These are phyloP conservation scores for Oligia fasciuncula DNA, from an alignment of 2,888 invertebrate species.

Conservation along the genomic window DNA sequence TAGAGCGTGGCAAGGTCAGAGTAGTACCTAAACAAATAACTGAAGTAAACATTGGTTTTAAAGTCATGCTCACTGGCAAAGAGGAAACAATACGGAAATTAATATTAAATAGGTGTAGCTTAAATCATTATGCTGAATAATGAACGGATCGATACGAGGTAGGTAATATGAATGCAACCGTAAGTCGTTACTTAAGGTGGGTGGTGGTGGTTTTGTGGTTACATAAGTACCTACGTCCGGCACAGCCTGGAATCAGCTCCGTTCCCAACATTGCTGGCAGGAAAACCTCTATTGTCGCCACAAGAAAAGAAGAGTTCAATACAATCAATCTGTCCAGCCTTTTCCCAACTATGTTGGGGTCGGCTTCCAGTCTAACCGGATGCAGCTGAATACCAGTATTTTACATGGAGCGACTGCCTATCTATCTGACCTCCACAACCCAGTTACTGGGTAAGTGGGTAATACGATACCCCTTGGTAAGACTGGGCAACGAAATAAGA, in stretches of 20 bases:
- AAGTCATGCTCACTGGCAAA: slow-evolving; percentile 16
- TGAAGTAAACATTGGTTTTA: slow-evolving; percentile 23
- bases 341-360: not conserved
- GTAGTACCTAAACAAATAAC: slow-evolving; percentile 21
- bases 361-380: no score
- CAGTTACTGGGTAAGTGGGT: no score
- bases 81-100: slow-evolving; percentile 7
- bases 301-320: not conserved
- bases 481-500: not conserved
- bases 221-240: not conserved
- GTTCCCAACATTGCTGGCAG: not conserved
- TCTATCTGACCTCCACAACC: no score
- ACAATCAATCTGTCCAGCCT: not conserved
- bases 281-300: not conserved
- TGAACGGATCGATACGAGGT: not conserved
- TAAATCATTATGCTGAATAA: not conserved
- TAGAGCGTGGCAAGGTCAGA: slow-evolving; percentile 16
- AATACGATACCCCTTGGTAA: no score
- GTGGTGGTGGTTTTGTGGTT: not conserved
- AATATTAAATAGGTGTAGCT: not conserved
- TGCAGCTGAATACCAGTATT: no score
- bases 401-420: no score
- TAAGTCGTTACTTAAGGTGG: not conserved
- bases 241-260: not conserved
- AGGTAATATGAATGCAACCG: not conserved